Conservation (phyloP, 2,888 invertebrate genomes). For the Galeopsomyia nigrocyanea region DNA sequence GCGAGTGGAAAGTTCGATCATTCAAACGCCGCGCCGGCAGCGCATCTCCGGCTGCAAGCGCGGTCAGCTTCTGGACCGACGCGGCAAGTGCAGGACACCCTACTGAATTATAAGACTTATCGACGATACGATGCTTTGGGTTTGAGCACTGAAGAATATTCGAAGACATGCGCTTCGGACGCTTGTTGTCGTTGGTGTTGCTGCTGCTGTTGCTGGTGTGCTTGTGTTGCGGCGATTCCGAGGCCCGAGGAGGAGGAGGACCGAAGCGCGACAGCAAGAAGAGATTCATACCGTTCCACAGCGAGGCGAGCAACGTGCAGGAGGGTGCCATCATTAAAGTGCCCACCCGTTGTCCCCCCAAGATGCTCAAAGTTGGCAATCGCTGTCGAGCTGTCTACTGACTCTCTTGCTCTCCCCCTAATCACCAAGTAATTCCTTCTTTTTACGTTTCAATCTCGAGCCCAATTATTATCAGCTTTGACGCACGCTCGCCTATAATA, state of each 20-base stretch:
- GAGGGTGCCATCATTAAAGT: slow-evolving; percentile 59
- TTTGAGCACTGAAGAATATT: too few relatives aligned
- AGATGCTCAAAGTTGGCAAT: slow-evolving; percentile 56
- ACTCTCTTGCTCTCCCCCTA: neutral
- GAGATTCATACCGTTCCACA: slow-evolving; percentile 22
- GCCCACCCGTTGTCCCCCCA: slow-evolving; percentile 59
- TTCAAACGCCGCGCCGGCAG: slow-evolving; percentile 34
- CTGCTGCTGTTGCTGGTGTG: slow-evolving; percentile 24
- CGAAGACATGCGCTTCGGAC: neutral
- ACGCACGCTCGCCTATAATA: too few relatives aligned
- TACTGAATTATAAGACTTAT: slow-evolving; percentile 49
- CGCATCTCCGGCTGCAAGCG: slow-evolving; percentile 49
- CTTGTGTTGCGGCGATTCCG: slow-evolving; percentile 14
- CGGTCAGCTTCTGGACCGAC: slow-evolving; percentile 55
- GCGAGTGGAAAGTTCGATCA: too few relatives aligned
- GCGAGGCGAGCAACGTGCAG: slow-evolving; percentile 43
- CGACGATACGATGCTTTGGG: neutral
- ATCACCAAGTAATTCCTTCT: neutral
- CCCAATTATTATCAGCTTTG: too few relatives aligned
- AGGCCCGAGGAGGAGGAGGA: neutral
- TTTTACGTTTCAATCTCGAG: too few relatives aligned
- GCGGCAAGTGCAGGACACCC: slow-evolving; percentile 56
- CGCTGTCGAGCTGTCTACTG: slow-evolving; percentile 60
- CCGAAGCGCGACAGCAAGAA: neutral
- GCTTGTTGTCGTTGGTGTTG: slow-evolving; percentile 20